Evolutionary conservation across 1,140 invertebrate genomes (phyloP).

Genomic region (Drosophila gunungcola): DNA sequence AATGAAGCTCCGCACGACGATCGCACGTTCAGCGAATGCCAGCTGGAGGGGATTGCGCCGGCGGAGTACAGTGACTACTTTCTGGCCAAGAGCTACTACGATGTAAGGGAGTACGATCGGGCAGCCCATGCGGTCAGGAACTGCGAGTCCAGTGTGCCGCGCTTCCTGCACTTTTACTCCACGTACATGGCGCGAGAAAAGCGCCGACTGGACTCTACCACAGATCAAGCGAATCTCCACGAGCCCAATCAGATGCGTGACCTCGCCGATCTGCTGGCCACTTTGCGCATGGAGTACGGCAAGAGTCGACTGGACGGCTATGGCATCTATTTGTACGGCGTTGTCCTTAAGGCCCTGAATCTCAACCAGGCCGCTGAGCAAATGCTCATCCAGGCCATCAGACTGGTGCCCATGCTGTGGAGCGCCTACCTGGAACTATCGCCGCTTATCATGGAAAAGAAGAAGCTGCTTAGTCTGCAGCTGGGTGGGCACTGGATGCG

Average conservation of each 20-base stretch:
- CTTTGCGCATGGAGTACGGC: constrained; percentile 87
- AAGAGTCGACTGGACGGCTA: constrained; percentile 92
- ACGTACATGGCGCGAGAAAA: constrained; percentile 95
- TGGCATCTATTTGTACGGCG: constrained; percentile 95
- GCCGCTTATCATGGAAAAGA: constrained; percentile 92
- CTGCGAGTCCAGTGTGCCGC: constrained; percentile 88
- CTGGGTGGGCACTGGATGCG: constrained; percentile 98
- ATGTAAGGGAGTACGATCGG: constrained; percentile 96
- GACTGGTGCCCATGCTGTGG: constrained; percentile 94
- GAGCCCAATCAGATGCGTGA: constrained; percentile 87
- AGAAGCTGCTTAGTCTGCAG: constrained; percentile 88
- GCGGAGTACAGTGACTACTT: constrained; percentile 90
- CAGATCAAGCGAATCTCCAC: constrained; percentile 90
- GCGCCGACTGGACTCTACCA: constrained; percentile 93
- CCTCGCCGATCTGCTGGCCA: constrained; percentile 86
- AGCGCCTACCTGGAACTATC: constrained; percentile 97
- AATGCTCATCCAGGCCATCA: constrained; percentile 91
- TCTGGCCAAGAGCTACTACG: constrained; percentile 95
- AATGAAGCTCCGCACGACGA: constrained; percentile 82
- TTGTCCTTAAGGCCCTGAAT: constrained; percentile 95
- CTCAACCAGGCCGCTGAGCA: constrained; percentile 90
- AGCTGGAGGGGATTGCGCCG: constrained; percentile 80
- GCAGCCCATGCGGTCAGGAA: constrained; percentile 93
- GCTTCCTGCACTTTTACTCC: constrained; percentile 94
- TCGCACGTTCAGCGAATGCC: constrained; percentile 65